Evolutionary conservation across 2,888 invertebrate species (phyloP).

Genomic region (Chloroclystis v-ata): DNA sequence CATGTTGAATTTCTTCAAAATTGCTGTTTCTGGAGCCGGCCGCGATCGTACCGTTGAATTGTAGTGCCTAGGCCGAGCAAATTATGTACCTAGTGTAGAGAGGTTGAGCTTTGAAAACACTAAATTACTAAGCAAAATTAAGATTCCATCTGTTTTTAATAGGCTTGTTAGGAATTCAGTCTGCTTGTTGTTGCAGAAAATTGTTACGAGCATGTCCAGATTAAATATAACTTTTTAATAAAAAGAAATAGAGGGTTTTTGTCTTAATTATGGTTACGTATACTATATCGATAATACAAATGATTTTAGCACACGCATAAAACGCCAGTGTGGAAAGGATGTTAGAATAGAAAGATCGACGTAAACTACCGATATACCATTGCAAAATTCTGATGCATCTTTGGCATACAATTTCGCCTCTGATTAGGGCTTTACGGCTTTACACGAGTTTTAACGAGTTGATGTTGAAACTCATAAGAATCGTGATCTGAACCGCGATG

Average conservation of each 20-base stretch:
- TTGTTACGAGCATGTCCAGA: too few species aligned
- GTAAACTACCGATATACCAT: background rate
- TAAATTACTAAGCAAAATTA: conserved; percentile 32
- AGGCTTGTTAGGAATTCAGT: conserved; percentile 38
- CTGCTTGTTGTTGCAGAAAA: conserved; percentile 19
- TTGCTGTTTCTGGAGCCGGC: too few species aligned
- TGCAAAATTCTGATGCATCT: conserved; percentile 27
- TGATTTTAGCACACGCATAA: too few species aligned
- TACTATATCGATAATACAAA: too few species aligned
- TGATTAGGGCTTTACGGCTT: conserved; percentile 40
- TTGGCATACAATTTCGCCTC: conserved; percentile 36
- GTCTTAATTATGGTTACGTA: too few species aligned
- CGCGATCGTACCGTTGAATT: too few species aligned
- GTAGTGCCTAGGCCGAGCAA: conserved; percentile 22
- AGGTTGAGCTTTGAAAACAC: conserved; percentile 25
- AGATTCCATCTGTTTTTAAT: conserved; percentile 33
- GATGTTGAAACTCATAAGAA: conserved; percentile 47
- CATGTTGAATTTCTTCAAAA: too few species aligned
- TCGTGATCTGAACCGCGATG: conserved; percentile 44
- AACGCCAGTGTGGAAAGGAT: too few species aligned
- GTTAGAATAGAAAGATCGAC: too few species aligned
- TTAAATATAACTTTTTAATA: too few species aligned
- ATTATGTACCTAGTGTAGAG: conserved; percentile 22
- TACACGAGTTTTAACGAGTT: conserved; percentile 40
- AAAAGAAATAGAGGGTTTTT: too few species aligned